These are phyloP conservation scores for Uromys caudimaculatus DNA, from an alignment of 2,797 vertebrate genomes.

Conservation along the genomic window DNA sequence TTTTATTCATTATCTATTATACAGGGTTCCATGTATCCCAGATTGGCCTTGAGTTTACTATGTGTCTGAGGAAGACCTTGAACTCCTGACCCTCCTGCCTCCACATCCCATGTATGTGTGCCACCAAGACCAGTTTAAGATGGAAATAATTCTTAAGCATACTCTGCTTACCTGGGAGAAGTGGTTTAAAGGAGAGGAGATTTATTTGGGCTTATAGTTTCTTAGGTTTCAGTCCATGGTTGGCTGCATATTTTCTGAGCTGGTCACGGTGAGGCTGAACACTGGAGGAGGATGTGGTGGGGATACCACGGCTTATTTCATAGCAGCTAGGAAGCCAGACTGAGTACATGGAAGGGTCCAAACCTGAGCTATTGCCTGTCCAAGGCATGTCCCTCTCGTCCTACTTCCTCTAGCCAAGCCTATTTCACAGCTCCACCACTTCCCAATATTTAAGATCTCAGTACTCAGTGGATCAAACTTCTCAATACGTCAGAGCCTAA, in stretches of 20 bases:
- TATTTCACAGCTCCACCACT: background rate
- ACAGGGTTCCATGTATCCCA: background rate
- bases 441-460: background rate
- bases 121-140: background rate
- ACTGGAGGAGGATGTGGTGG: background rate
- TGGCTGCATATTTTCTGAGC: background rate
- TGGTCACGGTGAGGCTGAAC: background rate
- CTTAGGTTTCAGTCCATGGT: background rate
- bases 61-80: background rate
- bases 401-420: background rate
- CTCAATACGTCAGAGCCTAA: background rate
- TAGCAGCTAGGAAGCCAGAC: background rate
- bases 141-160: conserved; percentile 15
- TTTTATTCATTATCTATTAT: background rate
- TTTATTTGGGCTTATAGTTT: background rate
- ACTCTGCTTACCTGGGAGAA: background rate
- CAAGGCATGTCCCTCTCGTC: background rate
- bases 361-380: background rate
- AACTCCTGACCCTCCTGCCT: background rate
- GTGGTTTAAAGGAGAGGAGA: background rate
- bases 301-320: background rate
- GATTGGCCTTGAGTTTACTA: background rate
- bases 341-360: background rate
- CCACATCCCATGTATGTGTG: background rate
- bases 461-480: background rate